phyloP scores from a whole-genome alignment of 2,113 vertebrate species.

The Scytalopus superciliaris region DNA sequence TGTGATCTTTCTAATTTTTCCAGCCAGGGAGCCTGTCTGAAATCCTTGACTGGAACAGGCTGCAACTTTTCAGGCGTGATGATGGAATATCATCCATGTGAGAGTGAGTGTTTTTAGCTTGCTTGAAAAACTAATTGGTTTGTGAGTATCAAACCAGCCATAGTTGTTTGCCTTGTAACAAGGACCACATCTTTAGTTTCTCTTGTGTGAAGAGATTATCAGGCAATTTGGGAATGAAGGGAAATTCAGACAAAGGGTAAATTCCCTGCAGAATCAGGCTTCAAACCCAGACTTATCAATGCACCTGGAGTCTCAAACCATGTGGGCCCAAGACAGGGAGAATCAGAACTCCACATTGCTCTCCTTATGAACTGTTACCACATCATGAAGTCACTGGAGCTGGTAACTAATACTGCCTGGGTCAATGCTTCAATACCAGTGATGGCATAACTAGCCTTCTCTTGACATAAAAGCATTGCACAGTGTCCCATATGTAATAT shows the following conservation, averaged over 20 bases:
- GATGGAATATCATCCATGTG: not conserved
- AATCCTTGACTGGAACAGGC: not conserved
- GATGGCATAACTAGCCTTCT: not conserved
- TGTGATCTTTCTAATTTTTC: not conserved
- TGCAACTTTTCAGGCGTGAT: not conserved
- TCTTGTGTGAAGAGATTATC: not conserved
- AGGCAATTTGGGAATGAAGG: not conserved
- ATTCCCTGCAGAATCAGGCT: not conserved
- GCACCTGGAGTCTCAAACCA: not conserved
- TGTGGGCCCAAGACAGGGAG: not conserved
- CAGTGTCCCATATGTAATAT: not conserved
- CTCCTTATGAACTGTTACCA: not conserved
- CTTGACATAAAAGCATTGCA: not conserved
- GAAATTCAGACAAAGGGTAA: not conserved
- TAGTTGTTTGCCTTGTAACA: not conserved
- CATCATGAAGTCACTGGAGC: not conserved
- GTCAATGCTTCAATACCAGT: fast-evolving
- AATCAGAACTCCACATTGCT: not conserved
- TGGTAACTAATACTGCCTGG: not conserved
- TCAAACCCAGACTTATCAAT: not conserved
- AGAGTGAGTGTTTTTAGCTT: not conserved
- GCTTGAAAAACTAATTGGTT: not conserved
- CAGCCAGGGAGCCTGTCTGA: not conserved
- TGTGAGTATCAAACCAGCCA: not conserved
- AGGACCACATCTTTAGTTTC: not conserved